Evolutionary conservation across 2,797 vertebrate species (phyloP).

Genomic region (Moxostoma hubbsi): DNA sequence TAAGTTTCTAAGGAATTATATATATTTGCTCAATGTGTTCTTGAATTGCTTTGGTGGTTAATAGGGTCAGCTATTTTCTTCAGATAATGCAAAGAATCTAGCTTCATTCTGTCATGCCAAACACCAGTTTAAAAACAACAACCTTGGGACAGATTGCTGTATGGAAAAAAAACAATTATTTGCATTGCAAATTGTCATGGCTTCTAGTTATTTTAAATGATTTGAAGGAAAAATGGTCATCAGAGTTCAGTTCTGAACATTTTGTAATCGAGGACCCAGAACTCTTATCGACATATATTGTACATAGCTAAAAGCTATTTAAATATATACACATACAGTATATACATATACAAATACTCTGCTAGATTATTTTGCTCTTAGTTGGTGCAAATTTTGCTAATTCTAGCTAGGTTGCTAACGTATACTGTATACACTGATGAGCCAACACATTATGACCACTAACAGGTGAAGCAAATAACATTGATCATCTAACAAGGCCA

Average conservation of each 20-base stretch:
- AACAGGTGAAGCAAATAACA: too few species aligned
- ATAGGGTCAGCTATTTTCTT: constrained; percentile 1
- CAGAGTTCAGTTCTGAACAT: background rate
- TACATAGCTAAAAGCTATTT: too few species aligned
- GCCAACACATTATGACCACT: too few species aligned
- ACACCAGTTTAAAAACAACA: constrained; percentile 22
- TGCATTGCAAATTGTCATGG: constrained; percentile 74
- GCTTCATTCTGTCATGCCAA: constrained; percentile 24
- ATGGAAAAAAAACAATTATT: constrained; percentile 55
- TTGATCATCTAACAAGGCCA: too few species aligned
- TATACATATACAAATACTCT: too few species aligned
- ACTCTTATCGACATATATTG: background rate
- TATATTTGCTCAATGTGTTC: constrained; percentile 11
- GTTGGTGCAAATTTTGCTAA: too few species aligned
- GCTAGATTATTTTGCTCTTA: too few species aligned
- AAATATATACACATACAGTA: too few species aligned
- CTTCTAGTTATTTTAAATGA: constrained; percentile 58
- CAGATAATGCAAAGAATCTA: constrained; percentile 21
- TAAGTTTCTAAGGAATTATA: constrained; percentile 68
- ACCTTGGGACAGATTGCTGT: constrained; percentile 34
- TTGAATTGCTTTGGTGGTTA: background rate
- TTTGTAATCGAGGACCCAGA: background rate
- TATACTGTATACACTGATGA: too few species aligned
- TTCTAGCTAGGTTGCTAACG: too few species aligned
- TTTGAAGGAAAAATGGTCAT: constrained; percentile 39